Base-by-base conservation (phyloP, 2,888 invertebrate genomes). In the Leuctra nigra region DNA sequence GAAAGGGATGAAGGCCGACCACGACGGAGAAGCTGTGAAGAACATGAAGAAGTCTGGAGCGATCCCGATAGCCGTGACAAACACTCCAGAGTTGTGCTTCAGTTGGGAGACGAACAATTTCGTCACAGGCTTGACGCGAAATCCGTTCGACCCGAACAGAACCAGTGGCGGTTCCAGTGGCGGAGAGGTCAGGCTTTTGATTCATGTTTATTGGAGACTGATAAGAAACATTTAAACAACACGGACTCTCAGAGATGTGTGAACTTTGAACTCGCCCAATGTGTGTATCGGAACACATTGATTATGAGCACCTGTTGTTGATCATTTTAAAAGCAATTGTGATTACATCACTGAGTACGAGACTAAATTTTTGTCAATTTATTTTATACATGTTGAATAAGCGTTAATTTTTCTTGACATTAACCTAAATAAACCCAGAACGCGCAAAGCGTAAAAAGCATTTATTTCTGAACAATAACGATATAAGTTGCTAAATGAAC, bases 101-200 rank as follows among this genome's bases (percentile, higher is more conserved):
- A 78, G 80, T 73, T 77, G 77, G 70, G 82, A 83, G 65, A 73
- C 77, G 1, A 69, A 72, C 24, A 86, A 84, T 69, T 72, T 74
- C 1, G 66, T 85, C 3, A 80, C 76, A 60, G 86, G 86, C 1
- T 68, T 72, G 25, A 79, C 84, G 0, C 71, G 69, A 53, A 85
- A 86, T 69, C 81, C 85, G 1, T 86, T 84, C 66, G 77, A 84
- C 64, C 70, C 71, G 0, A 73, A 75, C 3, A 70, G 77, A 29
- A 81, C 70, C 0, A 71, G 77, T 9, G 83, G 83, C 6, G 86
- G 84, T 41, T 83, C 83, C 38, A 82, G 82, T 47, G 83, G 83
- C 61, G 78, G 77, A 54, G 79, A 80, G 68, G 79, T 75, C 66
- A 61, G 47, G 13, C n/a, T n/a, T n/a, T n/a, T n/a, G n/a, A n/a